Conservation (phyloP, 1,140 invertebrate genomes). For the Neodiprion pinetum region DNA sequence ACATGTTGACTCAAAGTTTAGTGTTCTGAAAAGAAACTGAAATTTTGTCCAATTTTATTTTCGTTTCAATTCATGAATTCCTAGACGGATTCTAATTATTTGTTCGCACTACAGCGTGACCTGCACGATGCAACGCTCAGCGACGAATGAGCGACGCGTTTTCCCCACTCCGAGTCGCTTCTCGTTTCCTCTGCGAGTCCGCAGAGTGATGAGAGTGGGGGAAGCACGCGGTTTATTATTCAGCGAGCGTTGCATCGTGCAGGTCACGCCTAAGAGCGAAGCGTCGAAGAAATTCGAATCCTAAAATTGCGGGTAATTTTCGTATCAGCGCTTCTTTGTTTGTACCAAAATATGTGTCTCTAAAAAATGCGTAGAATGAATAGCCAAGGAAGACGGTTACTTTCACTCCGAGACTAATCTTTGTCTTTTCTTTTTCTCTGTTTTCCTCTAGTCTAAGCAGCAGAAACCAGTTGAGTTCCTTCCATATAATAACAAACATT, state of each 20-base stretch:
- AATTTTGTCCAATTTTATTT: no score
- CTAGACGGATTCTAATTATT: no score
- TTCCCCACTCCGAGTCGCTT: background rate
- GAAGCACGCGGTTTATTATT: background rate
- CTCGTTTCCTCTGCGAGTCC: background rate
- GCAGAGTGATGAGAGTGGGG: background rate
- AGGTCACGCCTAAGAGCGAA: background rate
- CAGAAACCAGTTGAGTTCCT: constrained; percentile 5
- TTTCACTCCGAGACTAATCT: background rate
- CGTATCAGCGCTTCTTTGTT: no score
- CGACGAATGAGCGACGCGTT: background rate
- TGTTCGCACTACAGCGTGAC: background rate
- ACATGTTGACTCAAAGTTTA: no score
- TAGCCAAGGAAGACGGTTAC: background rate
- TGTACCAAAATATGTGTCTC: no score
- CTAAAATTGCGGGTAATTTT: no score
- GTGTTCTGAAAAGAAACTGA: no score
- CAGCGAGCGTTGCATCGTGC: background rate
- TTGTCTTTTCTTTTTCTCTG: background rate
- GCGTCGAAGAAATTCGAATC: no score
- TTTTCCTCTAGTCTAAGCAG: background rate
- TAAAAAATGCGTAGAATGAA: no score
- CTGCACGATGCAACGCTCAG: background rate
- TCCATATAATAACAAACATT: background rate
- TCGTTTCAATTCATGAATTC: no score